phyloP scores from a whole-genome alignment of 2,797 vertebrate genomes.

The Atherinosoma microstoma region DNA sequence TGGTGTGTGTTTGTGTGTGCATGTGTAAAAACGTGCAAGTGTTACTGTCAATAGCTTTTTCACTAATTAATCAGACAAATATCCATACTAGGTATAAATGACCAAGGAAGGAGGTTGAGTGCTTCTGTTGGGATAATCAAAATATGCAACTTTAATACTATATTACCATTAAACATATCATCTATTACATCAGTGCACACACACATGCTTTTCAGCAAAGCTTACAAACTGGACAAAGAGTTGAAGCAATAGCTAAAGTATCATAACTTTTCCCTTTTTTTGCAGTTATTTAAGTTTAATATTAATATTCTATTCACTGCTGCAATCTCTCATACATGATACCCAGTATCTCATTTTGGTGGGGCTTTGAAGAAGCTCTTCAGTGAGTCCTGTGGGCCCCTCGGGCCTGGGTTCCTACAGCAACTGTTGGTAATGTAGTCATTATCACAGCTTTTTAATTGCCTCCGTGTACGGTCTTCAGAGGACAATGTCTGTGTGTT shows the following conservation, averaged over 20 bases:
- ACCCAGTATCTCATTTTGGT: slow-evolving; percentile 38
- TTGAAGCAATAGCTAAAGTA: not conserved
- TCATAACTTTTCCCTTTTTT: not conserved
- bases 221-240: not conserved
- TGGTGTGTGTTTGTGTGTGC: not conserved
- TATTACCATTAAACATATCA: not conserved
- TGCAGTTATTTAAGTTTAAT: not conserved
- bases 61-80: slow-evolving; percentile 34
- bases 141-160: not conserved
- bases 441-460: slow-evolving; percentile 60
- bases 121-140: not conserved
- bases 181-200: not conserved
- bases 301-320: slow-evolving; percentile 13
- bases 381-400: slow-evolving; percentile 24
- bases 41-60: slow-evolving; percentile 17
- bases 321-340: slow-evolving; percentile 21
- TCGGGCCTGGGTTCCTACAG: slow-evolving; percentile 34
- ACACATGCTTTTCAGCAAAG: not conserved
- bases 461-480: slow-evolving; percentile 42
- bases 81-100: slow-evolving; percentile 12
- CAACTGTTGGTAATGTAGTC: slow-evolving; percentile 52
- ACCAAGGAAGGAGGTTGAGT: not conserved
- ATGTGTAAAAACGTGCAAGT: slow-evolving; percentile 2
- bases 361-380: slow-evolving; percentile 55
- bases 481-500: slow-evolving; percentile 34